Conservation (phyloP, 2,888 invertebrate genomes). For the Nomada fucata region DNA sequence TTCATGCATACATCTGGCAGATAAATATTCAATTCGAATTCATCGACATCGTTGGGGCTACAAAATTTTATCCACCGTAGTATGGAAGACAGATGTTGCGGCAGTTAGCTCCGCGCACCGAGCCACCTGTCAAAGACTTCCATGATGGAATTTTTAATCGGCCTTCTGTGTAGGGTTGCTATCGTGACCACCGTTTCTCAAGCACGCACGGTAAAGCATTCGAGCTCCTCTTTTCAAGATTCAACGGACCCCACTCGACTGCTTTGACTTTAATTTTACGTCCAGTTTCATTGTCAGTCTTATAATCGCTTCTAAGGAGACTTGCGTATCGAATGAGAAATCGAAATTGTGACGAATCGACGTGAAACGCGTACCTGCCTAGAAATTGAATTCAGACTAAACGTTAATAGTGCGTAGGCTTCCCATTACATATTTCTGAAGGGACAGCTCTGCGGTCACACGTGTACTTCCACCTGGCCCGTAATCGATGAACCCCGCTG, state of each 20-base stretch:
- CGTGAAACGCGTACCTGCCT: too few relatives aligned
- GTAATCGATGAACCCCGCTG: conserved; percentile 50
- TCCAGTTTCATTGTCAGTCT: background rate
- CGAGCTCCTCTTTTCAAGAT: background rate
- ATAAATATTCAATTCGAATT: background rate
- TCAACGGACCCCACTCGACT: background rate
- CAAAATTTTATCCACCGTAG: conserved; percentile 68
- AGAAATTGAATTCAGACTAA: too few relatives aligned
- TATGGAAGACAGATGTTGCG: conserved; percentile 76
- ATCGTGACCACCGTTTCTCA: conserved; percentile 13
- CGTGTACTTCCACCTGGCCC: conserved; percentile 59
- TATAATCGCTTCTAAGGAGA: too few relatives aligned
- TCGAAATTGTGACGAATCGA: too few relatives aligned
- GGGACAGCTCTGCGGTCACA: conserved; percentile 42
- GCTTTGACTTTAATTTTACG: conserved; percentile 5
- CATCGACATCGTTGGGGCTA: background rate
- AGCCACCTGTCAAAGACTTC: conserved; percentile 80
- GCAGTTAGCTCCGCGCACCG: conserved; percentile 69
- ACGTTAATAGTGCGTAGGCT: too few relatives aligned
- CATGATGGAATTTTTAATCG: conserved; percentile 83
- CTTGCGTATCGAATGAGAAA: too few relatives aligned
- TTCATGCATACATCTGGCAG: background rate
- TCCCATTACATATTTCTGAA: conserved; percentile 16
- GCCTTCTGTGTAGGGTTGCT: conserved; percentile 53
- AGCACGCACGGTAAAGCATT: background rate